Evolutionary conservation across 1,140 invertebrate genomes (phyloP).

Genomic region (Meloidogyne floridensis): DNA sequence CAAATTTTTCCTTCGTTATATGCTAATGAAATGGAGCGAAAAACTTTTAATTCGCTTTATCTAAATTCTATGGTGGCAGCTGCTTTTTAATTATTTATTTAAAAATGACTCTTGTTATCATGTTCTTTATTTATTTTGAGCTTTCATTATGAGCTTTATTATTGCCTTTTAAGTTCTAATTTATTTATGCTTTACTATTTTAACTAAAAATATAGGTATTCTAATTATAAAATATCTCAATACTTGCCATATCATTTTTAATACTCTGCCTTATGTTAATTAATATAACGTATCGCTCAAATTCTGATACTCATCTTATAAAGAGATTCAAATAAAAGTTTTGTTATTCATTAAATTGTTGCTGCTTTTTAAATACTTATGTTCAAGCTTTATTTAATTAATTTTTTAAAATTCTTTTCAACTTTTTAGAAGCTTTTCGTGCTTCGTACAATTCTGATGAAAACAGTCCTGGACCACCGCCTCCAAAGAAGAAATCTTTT

Average conservation of each 20-base stretch:
- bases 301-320: neutral
- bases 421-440: constrained; percentile 7
- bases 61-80: constrained; percentile 20
- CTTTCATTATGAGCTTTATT: no score
- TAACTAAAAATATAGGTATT: no score
- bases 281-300: neutral
- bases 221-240: no score
- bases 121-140: neutral
- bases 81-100: constrained; percentile 1
- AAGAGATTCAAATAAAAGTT: neutral
- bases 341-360: neutral
- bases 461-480: neutral
- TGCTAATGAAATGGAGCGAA: constrained; percentile 12
- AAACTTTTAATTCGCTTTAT: constrained; percentile 22
- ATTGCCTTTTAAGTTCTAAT: neutral
- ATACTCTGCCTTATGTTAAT: no score
- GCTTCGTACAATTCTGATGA: constrained; percentile 5
- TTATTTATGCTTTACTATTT: neutral
- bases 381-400: neutral
- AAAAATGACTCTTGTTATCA: neutral
- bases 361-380: neutral
- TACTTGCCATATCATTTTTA: no score
- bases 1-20: constrained; percentile 10
- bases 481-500: constrained; percentile 25
- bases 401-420: neutral